phyloP scores from a whole-genome alignment of 2,113 vertebrate genomes.

The Bagarius yarrelli region DNA sequence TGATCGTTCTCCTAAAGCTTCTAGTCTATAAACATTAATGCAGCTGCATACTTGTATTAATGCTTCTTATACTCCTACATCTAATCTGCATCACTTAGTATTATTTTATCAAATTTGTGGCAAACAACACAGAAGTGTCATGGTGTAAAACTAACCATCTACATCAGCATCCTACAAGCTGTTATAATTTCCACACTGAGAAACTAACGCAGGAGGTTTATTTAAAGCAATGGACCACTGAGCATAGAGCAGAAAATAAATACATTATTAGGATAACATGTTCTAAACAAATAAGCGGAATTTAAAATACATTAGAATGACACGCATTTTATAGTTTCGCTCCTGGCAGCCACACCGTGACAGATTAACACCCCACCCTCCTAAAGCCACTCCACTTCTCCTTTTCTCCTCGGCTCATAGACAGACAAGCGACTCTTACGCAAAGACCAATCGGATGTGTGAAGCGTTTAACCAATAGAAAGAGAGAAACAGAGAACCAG shows the following conservation, averaged over 20 bases:
- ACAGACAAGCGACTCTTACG: too few species aligned
- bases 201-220: neutral
- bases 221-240: neutral
- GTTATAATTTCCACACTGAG: neutral
- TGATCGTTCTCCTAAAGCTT: too few species aligned
- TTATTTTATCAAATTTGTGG: neutral
- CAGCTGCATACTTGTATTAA: too few species aligned
- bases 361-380: too few species aligned
- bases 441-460: too few species aligned
- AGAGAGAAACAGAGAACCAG: too few species aligned
- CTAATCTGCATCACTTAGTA: neutral
- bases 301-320: neutral
- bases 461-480: too few species aligned
- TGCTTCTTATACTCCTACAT: neutral
- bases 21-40: too few species aligned
- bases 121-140: neutral
- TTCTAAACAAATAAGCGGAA: neutral
- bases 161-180: neutral
- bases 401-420: too few species aligned
- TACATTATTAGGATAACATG: neutral
- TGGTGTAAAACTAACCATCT: neutral
- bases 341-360: too few species aligned
- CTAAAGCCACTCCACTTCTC: too few species aligned
- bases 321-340: too few species aligned
- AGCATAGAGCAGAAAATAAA: neutral